Percentiles rank a stretch among this genome's conserved stretches.
phyloP scores from a whole-genome alignment of 2,888 invertebrate species.

The Aporophyla lueneburgensis region DNA sequence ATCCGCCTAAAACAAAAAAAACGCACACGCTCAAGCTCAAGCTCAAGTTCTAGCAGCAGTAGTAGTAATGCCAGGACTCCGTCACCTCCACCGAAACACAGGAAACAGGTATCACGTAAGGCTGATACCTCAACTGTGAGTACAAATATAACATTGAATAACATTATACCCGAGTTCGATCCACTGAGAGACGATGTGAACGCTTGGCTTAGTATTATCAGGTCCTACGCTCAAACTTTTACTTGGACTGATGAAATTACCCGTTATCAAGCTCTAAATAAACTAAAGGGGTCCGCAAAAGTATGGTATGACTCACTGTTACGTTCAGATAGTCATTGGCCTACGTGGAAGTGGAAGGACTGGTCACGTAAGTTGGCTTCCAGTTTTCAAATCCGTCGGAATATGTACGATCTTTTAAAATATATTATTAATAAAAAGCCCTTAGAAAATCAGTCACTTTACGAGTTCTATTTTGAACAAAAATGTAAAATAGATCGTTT shows the following conservation, averaged over 20 bases:
- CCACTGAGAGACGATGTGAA: neutral
- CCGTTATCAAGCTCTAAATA: conserved; percentile 4
- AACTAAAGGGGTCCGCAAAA: neutral
- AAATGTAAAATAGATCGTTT: neutral
- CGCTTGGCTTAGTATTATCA: neutral
- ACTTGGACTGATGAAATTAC: neutral
- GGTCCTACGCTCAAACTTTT: neutral
- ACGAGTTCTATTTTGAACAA: neutral
- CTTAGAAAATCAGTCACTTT: neutral
- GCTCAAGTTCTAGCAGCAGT: no score
- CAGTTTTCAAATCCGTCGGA: neutral
- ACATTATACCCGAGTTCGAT: no score
- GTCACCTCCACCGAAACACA: no score
- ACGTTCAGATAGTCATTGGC: neutral
- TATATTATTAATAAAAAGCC: neutral
- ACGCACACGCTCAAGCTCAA: no score
- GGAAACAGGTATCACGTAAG: no score
- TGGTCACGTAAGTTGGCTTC: neutral
- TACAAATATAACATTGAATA: no score
- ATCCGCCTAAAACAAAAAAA: no score
- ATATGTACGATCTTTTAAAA: neutral
- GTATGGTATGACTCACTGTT: conserved; percentile 1
- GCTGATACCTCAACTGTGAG: no score
- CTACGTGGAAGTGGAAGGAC: neutral
- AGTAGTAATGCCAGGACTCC: no score